Percentiles rank a stretch among this genome's conserved stretches.
Conservation (phyloP, 64 coral and sea anemone species). For the Acropora tenuis region DNA sequence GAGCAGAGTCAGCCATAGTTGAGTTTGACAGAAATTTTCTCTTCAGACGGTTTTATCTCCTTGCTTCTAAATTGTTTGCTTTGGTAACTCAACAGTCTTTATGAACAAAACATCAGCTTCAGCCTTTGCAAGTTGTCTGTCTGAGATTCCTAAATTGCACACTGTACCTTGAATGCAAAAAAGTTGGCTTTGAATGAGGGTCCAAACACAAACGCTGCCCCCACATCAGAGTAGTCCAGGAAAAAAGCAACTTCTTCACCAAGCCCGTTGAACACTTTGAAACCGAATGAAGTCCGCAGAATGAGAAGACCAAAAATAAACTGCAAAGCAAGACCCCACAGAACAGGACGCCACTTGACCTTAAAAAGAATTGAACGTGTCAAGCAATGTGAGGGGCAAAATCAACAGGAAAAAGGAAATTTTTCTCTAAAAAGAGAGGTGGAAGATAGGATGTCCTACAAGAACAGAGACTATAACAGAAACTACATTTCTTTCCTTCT, state of each 20-base stretch:
- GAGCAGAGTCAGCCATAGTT: too few relatives aligned
- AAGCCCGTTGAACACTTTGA: conserved; percentile 73
- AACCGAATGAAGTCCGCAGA: conserved; percentile 72
- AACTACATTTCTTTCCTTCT: too few relatives aligned
- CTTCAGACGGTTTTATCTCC: too few relatives aligned
- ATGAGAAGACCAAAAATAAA: conserved; percentile 90
- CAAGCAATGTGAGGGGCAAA: too few relatives aligned
- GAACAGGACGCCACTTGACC: conserved; percentile 89
- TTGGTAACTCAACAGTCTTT: background rate
- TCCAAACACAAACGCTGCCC: conserved; percentile 94
- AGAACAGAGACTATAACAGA: too few relatives aligned
- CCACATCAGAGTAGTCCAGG: conserved; percentile 81
- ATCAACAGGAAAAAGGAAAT: too few relatives aligned
- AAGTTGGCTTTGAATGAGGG: conserved; percentile 53
- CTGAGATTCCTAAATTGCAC: background rate
- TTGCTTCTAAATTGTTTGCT: too few relatives aligned
- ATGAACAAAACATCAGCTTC: background rate
- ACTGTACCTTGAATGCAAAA: conserved; percentile 90
- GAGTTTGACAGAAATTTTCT: too few relatives aligned
- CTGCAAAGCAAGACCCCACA: conserved; percentile 93
- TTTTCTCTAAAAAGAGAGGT: too few relatives aligned
- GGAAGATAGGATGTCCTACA: too few relatives aligned
- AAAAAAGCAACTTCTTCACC: conserved; percentile 77
- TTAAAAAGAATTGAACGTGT: conserved; percentile 24
- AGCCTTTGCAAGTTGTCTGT: too few relatives aligned